Conservation (phyloP, 2,113 vertebrate genomes). For the Nipponia nippon region DNA sequence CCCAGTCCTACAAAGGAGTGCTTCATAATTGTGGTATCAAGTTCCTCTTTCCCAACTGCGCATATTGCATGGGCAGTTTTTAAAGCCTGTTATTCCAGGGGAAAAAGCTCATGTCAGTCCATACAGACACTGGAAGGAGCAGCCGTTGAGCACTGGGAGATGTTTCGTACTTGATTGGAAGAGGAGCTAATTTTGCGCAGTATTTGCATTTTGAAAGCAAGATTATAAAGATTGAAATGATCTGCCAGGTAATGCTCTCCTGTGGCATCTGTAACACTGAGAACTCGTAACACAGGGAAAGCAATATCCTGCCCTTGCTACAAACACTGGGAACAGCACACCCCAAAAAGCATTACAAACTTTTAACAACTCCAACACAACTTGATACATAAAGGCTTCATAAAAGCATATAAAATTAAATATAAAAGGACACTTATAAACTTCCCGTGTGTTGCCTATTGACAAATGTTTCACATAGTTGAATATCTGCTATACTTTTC, state of each 20-base stretch:
- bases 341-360: background rate
- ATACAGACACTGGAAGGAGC: background rate
- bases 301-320: background rate
- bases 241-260: background rate
- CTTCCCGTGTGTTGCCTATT: background rate
- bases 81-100: background rate
- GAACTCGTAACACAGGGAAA: background rate
- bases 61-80: no score
- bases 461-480: background rate
- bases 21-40: background rate
- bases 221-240: background rate
- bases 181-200: background rate
- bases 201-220: background rate
- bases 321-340: background rate
- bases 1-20: background rate
- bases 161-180: accelerated
- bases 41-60: background rate
- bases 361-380: no score
- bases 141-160: background rate
- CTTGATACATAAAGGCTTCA: background rate
- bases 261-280: background rate
- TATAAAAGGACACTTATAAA: background rate
- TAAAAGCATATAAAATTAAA: background rate
- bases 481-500: background rate
- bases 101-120: background rate